Conservation (phyloP, 2,113 vertebrate species). For the Laterallus jamaicensis region DNA sequence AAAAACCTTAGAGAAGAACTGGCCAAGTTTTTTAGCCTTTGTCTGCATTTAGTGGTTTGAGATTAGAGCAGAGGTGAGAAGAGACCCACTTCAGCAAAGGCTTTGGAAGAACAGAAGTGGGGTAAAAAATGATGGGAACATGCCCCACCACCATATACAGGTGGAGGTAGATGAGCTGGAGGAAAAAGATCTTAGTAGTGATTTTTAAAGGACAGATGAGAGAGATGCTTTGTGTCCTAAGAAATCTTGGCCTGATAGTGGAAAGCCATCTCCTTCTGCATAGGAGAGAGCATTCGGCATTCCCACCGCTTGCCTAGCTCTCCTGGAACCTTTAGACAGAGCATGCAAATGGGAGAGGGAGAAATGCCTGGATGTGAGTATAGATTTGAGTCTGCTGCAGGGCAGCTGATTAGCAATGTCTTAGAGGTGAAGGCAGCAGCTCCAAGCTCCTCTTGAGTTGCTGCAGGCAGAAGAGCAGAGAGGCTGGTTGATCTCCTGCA, state of each 20-base stretch:
- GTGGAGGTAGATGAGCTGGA: background rate
- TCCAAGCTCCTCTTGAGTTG: background rate
- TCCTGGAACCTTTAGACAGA: background rate
- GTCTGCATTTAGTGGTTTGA: background rate
- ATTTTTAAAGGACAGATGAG: background rate
- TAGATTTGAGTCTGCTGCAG: background rate
- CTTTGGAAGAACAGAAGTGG: background rate
- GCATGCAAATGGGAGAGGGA: background rate
- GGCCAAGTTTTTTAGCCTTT: background rate
- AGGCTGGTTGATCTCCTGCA: fast-evolving
- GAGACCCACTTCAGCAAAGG: background rate
- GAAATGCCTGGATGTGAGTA: background rate
- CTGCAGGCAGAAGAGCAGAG: background rate
- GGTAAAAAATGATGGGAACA: background rate
- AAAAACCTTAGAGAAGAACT: background rate
- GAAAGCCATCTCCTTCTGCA: background rate
- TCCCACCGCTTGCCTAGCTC: background rate
- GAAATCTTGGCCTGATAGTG: background rate
- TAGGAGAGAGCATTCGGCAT: background rate
- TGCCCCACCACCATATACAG: background rate
- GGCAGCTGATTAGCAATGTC: background rate
- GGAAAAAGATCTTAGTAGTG: background rate
- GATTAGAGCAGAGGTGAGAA: background rate
- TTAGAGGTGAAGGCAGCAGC: background rate
- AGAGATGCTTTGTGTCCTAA: background rate